These are phyloP conservation scores for Agrotis exclamationis DNA, from an alignment of 2,888 invertebrate species.

Conservation along the genomic window DNA sequence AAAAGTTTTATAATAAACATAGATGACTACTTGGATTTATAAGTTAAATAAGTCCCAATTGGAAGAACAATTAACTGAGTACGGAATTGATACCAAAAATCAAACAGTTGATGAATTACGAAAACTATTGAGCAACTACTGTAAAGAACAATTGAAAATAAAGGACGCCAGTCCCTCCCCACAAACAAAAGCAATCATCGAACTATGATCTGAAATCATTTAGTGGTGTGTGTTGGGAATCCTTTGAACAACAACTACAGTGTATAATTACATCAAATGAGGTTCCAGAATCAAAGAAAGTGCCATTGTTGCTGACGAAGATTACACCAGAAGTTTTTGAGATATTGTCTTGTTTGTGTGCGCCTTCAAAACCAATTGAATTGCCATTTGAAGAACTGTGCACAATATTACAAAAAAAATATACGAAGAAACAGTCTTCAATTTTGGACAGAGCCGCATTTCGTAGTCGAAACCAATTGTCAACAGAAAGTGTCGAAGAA, in stretches of 20 bases:
- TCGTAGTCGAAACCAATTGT: not conserved
- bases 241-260: too few relatives aligned
- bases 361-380: not conserved
- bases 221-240: too few relatives aligned
- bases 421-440: not conserved
- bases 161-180: not conserved
- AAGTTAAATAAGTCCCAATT: not conserved
- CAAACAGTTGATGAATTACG: not conserved
- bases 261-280: not conserved
- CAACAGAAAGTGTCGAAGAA: slow-evolving; percentile 1
- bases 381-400: not conserved
- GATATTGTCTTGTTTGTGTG: not conserved
- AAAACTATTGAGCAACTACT: too few relatives aligned
- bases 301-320: not conserved
- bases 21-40: slow-evolving; percentile 1
- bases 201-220: too few relatives aligned
- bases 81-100: not conserved
- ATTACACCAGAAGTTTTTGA: slow-evolving; percentile 1
- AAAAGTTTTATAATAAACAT: not conserved
- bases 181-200: not conserved
- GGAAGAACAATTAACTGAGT: not conserved
- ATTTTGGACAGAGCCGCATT: not conserved
- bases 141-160: not conserved
- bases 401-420: not conserved
- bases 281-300: not conserved